Evolutionary conservation across 2,797 vertebrate genomes (phyloP), one percentile per base, ranked within the genome.

Genomic region (Macroramphosus scolopax): DNA sequence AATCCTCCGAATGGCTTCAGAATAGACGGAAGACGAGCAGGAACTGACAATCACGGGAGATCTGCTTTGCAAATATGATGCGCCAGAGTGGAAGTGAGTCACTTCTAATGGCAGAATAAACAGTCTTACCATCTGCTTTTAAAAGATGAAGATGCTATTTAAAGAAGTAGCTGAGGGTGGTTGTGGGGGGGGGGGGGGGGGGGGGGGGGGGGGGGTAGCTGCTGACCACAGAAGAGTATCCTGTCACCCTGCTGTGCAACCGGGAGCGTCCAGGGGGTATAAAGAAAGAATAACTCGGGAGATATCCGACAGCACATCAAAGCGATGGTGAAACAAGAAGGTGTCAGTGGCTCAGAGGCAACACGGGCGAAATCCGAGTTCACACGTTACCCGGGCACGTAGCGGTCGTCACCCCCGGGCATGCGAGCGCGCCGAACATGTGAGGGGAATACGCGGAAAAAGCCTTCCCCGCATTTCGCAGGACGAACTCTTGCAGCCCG

Each of bases 331-430:
- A 51, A 68, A 66, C 50, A 67, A 57, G 46, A 49, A 68, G 49
- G 67, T 76, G 78, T 63, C 71, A 68, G 6, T 61, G 40, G 62
- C 73, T 79, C 31, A 5, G 38, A 80, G 81, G 78, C 78, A 65
- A 39, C 53, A 17, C 8, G 8, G 38, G 59, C 12, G 17, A 30
- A 45, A 51, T 59, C 52, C 1, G 15, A 51, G 37, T 56, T 51
- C 13, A 40, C 42, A 44, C 17, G 20, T 33, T 14, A 35, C 34
- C 28, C 25, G 6, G 16, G 35, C 40, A 46, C 5, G 17, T 13
- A 40, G 29, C 17, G 6, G 2, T n/a, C 2, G 30, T 14, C 17
- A 18, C 63, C 60, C 48, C 4, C 1, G 42, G 52, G 59, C 51
- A 26, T n/a, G n/a, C n/a, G n/a, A n/a, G n/a, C n/a, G n/a, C 10